Evolutionary conservation across 2,888 invertebrate species (phyloP).

Genomic region (Dorcus parallelipipedus): DNA sequence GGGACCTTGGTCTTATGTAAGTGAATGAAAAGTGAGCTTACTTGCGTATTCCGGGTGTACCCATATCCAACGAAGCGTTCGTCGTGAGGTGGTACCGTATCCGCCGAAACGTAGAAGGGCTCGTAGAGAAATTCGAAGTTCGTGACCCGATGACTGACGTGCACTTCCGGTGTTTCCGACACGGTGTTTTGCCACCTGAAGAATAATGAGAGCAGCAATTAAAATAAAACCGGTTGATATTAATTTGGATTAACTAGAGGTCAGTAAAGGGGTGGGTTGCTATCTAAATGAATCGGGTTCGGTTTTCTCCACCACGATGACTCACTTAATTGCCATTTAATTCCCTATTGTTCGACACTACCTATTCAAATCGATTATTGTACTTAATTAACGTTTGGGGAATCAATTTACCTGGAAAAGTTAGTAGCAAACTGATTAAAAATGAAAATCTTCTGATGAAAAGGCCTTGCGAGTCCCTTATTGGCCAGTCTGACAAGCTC

Average conservation of each 20-base stretch:
- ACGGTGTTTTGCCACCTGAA: constrained; percentile 59
- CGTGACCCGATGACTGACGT: constrained; percentile 81
- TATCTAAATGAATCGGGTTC: no score
- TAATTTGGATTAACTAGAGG: background rate
- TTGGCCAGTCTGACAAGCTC: constrained; percentile 72
- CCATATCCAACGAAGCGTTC: constrained; percentile 89
- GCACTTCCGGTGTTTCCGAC: constrained; percentile 60
- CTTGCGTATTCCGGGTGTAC: constrained; percentile 89
- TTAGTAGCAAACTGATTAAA: constrained; percentile 91
- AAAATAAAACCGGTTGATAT: background rate
- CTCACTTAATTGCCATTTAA: no score
- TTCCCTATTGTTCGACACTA: no score
- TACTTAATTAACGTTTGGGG: background rate
- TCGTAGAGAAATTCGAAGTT: constrained; percentile 84
- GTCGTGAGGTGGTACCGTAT: constrained; percentile 79
- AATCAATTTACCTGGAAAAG: constrained; percentile 67
- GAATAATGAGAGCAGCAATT: constrained; percentile 2
- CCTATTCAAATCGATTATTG: no score
- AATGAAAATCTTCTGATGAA: constrained; percentile 88
- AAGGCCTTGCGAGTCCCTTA: constrained; percentile 80
- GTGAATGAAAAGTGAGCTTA: constrained; percentile 41
- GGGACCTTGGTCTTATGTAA: no score
- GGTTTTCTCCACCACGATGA: no score
- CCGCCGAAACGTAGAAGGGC: constrained; percentile 84
- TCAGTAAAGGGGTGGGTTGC: no score